Evolutionary conservation across 2,888 invertebrate species (phyloP), one percentile per base, ranked within the genome.

Genomic region (Altica lythri): DNA sequence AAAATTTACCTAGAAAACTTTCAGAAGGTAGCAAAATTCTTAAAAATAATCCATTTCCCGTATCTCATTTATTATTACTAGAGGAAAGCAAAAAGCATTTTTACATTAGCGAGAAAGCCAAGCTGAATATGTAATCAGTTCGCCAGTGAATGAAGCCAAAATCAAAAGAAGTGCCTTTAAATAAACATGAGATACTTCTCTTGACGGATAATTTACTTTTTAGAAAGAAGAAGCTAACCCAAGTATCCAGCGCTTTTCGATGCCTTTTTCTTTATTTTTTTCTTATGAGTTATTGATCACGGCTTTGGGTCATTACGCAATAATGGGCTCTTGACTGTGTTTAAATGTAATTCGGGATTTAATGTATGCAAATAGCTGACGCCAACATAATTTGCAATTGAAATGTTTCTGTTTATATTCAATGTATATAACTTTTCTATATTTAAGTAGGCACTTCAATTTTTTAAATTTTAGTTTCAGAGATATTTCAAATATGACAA

Each of bases 51-150:
- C 48, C 48, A 40, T 49, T 49, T 64, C 60, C 63, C 59, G 59
- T 53, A 45, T 57, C 68, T 70, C 69, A 69, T 70, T 69, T 69
- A 70, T 70, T 70, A 70, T 70, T 70, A 68, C 68, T 60, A 68
- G 66, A 70, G 68, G 64, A 61, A 62, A 68, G 67, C 65, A 67
- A 68, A 68, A 67, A 68, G 69, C 69, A 70, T 70, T 70, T 70
- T 70, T 70, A 69, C 70, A 70, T 70, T 70, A 70, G 69, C 60
- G 66, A 60, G 64, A 65, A 66, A 67, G 65, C 67, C 66, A 60
- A 69, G 66, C 66, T 69, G 70, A 70, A 70, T 70, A 67, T 67
- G 67, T 70, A 70, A 70, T 68, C 68, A 67, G 68, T 61, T 42
- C 59, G 65, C 65, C 64, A 64, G 66, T 63, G 62, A 66, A 64